A percentile compares a stretch with the other conserved stretches of the same genome.
These are phyloP conservation scores for Trichacis sp. DNA, from an alignment of 2,888 invertebrate species.

Conservation along the genomic window DNA sequence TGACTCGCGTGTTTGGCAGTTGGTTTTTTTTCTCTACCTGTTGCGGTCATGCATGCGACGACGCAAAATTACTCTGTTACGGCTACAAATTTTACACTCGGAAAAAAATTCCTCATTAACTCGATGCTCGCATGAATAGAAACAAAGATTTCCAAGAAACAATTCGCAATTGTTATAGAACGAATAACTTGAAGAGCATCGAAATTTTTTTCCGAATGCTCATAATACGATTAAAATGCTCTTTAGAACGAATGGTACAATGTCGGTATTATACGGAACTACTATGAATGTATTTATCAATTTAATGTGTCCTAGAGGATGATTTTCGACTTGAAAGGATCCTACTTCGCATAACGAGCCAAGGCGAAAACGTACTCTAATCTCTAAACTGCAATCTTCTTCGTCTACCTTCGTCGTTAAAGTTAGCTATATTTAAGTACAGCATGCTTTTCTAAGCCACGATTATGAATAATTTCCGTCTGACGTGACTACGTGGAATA, in stretches of 20 bases:
- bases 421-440: conserved; percentile 18
- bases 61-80: conserved; percentile 8
- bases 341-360: conserved; percentile 33
- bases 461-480: conserved; percentile 23
- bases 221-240: no score
- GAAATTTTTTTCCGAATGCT: no score
- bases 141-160: no score
- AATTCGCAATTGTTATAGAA: no score
- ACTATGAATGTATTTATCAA: no score
- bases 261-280: no score
- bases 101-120: no score
- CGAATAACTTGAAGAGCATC: no score
- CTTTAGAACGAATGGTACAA: no score
- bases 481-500: conserved; percentile 15
- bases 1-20: no score
- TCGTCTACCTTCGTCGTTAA: conserved; percentile 36
- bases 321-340: conserved; percentile 23
- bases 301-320: conserved; percentile 14
- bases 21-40: background rate
- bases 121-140: no score
- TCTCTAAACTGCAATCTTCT: conserved; percentile 43
- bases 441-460: conserved; percentile 28
- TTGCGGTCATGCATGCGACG: background rate
- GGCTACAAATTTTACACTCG: no score
- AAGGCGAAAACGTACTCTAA: conserved; percentile 37